phyloP scores from a whole-genome alignment of 2,113 vertebrate genomes.

The Pardalotus punctatus region DNA sequence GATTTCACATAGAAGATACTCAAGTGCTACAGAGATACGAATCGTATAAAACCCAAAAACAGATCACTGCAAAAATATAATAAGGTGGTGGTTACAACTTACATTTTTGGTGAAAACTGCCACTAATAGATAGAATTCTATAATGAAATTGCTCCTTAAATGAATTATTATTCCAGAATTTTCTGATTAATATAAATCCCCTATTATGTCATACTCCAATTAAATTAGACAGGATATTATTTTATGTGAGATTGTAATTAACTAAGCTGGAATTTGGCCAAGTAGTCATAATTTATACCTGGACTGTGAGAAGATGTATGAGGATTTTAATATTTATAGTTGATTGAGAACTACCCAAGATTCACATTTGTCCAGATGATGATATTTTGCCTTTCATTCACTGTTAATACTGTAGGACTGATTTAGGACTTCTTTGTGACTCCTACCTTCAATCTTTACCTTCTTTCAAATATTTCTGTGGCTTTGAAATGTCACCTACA shows the following conservation, averaged over 20 bases:
- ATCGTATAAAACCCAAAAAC: not conserved
- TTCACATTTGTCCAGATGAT: not conserved
- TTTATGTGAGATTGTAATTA: conserved; percentile 44
- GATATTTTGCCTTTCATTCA: not conserved
- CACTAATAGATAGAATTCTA: not conserved
- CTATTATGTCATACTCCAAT: conserved; percentile 32
- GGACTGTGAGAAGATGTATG: not conserved
- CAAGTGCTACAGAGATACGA: not conserved
- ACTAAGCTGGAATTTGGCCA: conserved; percentile 25
- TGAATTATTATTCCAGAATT: conserved; percentile 24
- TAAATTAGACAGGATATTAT: conserved; percentile 36
- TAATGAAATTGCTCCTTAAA: not conserved
- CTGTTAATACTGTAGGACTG: not conserved
- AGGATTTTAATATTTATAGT: not conserved
- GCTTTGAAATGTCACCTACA: not conserved
- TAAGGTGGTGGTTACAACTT: not conserved
- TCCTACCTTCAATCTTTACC: not conserved
- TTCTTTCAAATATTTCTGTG: not conserved
- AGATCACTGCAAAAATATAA: not conserved
- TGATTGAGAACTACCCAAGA: not conserved
- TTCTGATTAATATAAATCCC: conserved; percentile 16
- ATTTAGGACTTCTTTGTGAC: not conserved
- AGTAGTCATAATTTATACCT: conserved; percentile 18
- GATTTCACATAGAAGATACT: conserved; percentile 26
- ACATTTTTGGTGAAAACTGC: not conserved